Base-by-base conservation (phyloP, 2,888 invertebrate species). In the Neoascia interrupta region DNA sequence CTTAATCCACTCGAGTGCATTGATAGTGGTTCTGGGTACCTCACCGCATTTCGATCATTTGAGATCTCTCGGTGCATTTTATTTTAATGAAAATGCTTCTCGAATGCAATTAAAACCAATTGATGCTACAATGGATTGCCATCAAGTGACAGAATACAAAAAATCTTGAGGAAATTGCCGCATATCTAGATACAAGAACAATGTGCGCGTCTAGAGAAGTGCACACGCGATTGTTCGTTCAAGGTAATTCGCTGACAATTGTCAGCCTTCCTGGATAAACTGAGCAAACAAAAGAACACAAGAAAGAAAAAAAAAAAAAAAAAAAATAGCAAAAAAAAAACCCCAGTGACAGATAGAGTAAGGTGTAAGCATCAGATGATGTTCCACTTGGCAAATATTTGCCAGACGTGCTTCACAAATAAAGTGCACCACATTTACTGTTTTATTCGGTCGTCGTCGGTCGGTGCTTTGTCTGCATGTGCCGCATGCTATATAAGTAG, bases 341-440 rank as follows among this genome's bases (percentile, higher is more conserved):
- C n/a, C 1, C 4, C 5, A 10, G 15, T 10, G 11, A 3, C 3
- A 21, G 23, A 19, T 15, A 39, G 19, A 45, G 21, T n/a, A n/a
- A 49, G 49, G 36, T 19, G 43, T 45, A 51, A 72, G 64, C 54
- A 60, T 56, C 36, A 80, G 82, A 82, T 73, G 83, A 81, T 83
- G 81, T 83, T 74, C 81, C 70, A 82, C 68, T 84, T 84, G 82
- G 83, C 84, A 84, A 83, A 84, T 84, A 83, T 84, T 84, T 84
- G 81, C 82, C 81, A 83, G 83, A 83, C 84, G 84, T 84, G 84
- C 83, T 84, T 61, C 61, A 79, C 79, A 73, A 68, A 61, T 79
- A n/a, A n/a, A 5, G 60, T 68, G 73, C 79, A 68, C 60, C 56
- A 64, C 72, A 64, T 63, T 63, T 41, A 54, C 8, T 49, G 8